Evolutionary conservation across 2,797 vertebrate species (phyloP).

Genomic region (Buphagus erythrorhynchus): DNA sequence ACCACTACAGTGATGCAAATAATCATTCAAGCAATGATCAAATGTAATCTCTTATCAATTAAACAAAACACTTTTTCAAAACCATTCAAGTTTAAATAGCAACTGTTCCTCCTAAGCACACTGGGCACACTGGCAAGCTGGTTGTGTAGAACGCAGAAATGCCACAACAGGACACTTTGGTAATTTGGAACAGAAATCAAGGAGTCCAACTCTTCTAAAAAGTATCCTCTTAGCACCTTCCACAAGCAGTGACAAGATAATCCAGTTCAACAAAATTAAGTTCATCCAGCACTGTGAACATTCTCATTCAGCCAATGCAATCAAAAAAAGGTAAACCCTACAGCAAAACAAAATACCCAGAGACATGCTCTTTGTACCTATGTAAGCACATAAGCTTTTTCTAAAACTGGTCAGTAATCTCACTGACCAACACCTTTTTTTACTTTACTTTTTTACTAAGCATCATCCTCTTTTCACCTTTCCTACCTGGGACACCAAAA

Average conservation of each 20-base stretch:
- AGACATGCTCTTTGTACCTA: background rate
- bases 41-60: background rate
- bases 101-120: background rate
- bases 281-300: background rate
- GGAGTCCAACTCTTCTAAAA: background rate
- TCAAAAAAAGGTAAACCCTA: background rate
- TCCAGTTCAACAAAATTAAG: background rate
- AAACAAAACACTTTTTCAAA: background rate
- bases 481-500: background rate
- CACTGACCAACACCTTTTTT: background rate
- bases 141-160: background rate
- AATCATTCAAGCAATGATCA: background rate
- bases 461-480: background rate
- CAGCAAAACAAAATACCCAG: background rate
- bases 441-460: background rate
- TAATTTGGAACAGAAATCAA: background rate
- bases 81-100: background rate
- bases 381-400: background rate
- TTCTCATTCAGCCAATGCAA: background rate
- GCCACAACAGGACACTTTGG: background rate
- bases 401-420: background rate
- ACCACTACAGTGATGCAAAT: background rate
- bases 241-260: background rate
- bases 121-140: background rate
- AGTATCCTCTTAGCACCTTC: background rate